These are phyloP conservation scores for Hypanus sabinus DNA, from an alignment of 2,113 vertebrate species.

Conservation along the genomic window DNA sequence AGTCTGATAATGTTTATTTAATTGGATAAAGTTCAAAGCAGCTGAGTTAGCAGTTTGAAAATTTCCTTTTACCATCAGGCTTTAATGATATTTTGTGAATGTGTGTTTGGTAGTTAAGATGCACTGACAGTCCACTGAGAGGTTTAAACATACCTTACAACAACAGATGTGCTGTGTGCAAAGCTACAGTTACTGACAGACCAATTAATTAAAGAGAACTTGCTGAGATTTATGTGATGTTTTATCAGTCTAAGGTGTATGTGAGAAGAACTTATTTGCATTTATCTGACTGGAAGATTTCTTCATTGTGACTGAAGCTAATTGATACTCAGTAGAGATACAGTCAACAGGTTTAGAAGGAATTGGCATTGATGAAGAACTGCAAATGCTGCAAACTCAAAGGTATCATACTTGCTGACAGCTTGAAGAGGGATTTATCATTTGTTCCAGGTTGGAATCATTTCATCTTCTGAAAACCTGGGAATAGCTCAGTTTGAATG, in stretches of 20 bases:
- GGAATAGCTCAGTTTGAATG: background rate
- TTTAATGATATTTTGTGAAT: conserved; percentile 13
- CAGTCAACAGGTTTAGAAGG: background rate
- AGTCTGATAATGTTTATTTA: background rate
- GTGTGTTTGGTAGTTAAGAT: background rate
- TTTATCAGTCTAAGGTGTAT: background rate
- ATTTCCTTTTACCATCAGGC: background rate
- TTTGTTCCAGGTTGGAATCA: background rate
- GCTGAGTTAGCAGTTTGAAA: conserved; percentile 5
- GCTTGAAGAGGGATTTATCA: background rate
- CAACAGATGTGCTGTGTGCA: background rate
- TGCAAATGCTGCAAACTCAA: background rate
- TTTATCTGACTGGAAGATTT: background rate
- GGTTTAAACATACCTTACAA: background rate
- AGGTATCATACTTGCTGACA: background rate
- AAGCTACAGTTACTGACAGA: conserved; percentile 9
- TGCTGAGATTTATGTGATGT: background rate
- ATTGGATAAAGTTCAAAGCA: background rate
- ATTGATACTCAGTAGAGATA: background rate
- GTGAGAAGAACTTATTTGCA: conserved; percentile 26
- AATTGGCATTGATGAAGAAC: background rate
- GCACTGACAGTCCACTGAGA: background rate
- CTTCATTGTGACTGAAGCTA: background rate
- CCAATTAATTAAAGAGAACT: conserved; percentile 8
- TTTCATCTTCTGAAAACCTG: background rate